Evolutionary conservation across 2,113 vertebrate species (phyloP).

Genomic region (Saguinus imperator): DNA sequence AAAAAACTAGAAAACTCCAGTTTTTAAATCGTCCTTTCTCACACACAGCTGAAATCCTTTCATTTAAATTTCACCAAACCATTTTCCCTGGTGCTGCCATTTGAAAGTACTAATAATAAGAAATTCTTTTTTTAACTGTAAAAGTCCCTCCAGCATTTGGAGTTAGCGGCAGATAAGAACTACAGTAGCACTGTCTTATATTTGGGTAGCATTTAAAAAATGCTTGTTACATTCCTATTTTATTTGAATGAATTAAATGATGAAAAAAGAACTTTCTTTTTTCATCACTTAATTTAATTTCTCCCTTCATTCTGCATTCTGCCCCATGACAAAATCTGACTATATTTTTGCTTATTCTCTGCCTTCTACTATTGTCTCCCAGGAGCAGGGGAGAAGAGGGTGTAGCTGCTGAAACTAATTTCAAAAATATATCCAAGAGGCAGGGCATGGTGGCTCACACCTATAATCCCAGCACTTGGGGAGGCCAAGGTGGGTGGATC

Average conservation of each 20-base stretch:
- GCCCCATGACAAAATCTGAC: no score
- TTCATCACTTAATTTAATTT: no score
- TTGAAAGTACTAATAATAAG: background rate
- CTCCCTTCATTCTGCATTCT: no score
- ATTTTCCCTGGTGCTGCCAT: background rate
- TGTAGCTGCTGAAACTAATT: no score
- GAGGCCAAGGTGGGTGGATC: no score
- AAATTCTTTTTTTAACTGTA: background rate
- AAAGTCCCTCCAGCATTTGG: background rate
- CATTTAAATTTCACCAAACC: background rate
- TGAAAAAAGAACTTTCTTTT: no score
- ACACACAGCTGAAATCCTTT: background rate
- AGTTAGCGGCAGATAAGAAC: background rate
- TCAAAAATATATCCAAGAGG: no score
- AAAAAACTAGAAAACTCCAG: background rate
- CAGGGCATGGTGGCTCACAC: no score
- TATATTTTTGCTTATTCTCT: no score
- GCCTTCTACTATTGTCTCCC: no score
- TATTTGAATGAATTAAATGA: background rate
- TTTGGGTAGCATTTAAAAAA: background rate
- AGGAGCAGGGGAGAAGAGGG: no score
- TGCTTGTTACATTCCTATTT: background rate
- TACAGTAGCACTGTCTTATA: background rate
- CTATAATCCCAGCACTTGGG: no score
- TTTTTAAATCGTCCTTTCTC: background rate